Percentiles rank a stretch among this genome's conserved stretches.
phyloP scores from a whole-genome alignment of 2,888 invertebrate species.

The Temnothorax ravouxi region DNA sequence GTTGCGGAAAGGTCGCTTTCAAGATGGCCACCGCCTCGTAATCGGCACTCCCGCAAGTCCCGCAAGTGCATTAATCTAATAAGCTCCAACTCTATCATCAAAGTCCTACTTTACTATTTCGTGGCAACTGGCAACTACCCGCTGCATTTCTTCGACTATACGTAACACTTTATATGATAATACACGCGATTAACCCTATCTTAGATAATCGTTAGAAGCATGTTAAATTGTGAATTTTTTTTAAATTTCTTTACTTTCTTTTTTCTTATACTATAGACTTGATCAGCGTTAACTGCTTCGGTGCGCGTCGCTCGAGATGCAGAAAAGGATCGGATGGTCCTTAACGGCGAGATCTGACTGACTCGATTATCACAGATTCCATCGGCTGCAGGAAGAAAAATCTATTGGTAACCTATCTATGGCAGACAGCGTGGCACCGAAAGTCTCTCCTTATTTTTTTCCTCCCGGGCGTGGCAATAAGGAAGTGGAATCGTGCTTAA shows the following conservation, averaged over 20 bases:
- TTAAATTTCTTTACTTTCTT: neutral
- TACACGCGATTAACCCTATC: neutral
- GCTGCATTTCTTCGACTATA: neutral
- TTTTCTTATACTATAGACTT: neutral
- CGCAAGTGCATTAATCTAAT: constrained; percentile 46
- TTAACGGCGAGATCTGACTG: neutral
- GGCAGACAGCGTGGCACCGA: constrained; percentile 84
- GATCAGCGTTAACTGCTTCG: neutral
- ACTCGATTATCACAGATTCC: neutral
- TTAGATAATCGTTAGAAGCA: neutral
- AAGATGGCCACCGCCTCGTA: constrained; percentile 56
- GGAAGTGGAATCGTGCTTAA: constrained; percentile 85
- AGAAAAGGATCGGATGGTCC: neutral
- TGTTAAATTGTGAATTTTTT: neutral
- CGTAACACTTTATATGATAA: neutral
- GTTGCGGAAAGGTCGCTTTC: constrained; percentile 38
- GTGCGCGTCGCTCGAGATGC: neutral
- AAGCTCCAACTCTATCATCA: constrained; percentile 1
- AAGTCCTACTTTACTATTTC: neutral
- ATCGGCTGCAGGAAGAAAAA: constrained; percentile 12
- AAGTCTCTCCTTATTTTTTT: constrained; percentile 60
- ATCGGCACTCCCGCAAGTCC: constrained; percentile 28
- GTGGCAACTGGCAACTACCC: neutral
- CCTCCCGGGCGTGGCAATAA: constrained; percentile 80
- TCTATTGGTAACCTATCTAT: constrained; percentile 49